Evolutionary conservation across 2,888 invertebrate species (phyloP).

Genomic region (Oasisia sp.): DNA sequence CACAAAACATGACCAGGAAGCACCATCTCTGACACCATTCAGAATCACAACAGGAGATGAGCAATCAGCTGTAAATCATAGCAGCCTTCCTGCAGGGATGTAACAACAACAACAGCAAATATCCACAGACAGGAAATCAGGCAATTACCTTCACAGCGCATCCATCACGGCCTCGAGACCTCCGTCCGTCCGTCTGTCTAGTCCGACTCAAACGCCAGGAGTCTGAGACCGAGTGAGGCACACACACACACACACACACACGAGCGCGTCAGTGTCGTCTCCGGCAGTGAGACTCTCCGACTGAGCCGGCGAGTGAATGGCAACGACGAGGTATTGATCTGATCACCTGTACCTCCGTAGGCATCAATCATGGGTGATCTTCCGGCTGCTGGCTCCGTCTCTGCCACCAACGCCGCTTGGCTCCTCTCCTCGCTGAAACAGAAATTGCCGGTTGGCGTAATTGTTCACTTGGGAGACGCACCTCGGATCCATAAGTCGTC

Average conservation of each 20-base stretch:
- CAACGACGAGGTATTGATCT: background rate
- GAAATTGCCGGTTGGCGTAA: background rate
- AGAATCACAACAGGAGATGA: background rate
- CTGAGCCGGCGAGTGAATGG: background rate
- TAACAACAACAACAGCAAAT: background rate
- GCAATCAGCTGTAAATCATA: background rate
- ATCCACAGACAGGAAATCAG: background rate
- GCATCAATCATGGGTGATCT: constrained; percentile 11
- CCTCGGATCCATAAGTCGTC: constrained; percentile 13
- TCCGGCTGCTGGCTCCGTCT: background rate
- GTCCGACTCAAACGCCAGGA: background rate
- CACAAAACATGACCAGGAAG: background rate
- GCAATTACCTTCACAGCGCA: background rate
- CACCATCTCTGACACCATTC: background rate
- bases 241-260: background rate
- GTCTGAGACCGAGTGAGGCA: background rate
- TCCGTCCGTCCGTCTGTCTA: background rate
- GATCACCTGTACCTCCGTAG: background rate
- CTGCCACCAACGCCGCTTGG: background rate
- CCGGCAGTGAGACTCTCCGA: background rate
- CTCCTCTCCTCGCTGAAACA: background rate
- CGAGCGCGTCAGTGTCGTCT: background rate
- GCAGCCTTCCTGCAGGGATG: background rate
- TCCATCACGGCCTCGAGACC: constrained; percentile 10
- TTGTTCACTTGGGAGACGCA: background rate